Evolutionary conservation across 2,888 invertebrate genomes (phyloP), one percentile per base, ranked within the genome.

Genomic region (Gandaritis pyraliata): DNA sequence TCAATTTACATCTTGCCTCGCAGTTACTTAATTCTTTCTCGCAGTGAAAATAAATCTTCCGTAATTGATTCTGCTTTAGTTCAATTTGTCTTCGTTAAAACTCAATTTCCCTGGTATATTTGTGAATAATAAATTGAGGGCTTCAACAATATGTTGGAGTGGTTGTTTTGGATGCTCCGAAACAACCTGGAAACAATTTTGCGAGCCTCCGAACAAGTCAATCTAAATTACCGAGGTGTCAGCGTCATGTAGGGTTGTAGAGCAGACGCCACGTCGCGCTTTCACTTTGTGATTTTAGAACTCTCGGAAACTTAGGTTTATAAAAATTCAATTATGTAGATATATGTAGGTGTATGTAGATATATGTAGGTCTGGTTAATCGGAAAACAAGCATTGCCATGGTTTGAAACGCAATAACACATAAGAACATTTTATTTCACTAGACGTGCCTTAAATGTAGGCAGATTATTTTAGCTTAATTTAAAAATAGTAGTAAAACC

Each of bases 11-110:
- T 89, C 86, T 82, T 83, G 82, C 82, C 77, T 83, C 86, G 80
- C 83, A 80, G 84, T 86, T 85, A 87, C 86, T 88, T 88, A 87
- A 87, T 86, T 88, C 87, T 87, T 87, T 88, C 85, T 81, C 83
- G 81, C 84, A 78, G 83, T 83, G 85, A 87, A 87, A 88, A 88
- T 88, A 90, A 90, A 88, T 88, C 90, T 88, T 80, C 83, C 84
- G 83, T 90, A 91, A 91, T 90, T 90, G 90, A 89, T 90, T 90
- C 86, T 82, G 88, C 86, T 90, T 88, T 87, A 88, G 87, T 90
- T 88, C 88, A 89, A 90, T 90, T 89, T 90, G 89, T 90, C 90
- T 90, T 90, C 88, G 89, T 90, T 90, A 90, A 90, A 90, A 88
- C 88, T 85, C 90, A 88, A 90, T 90, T 88, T 88, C 86, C 85